These are phyloP conservation scores for Agrochola lota DNA, from an alignment of 2,888 invertebrate genomes.

Conservation along the genomic window DNA sequence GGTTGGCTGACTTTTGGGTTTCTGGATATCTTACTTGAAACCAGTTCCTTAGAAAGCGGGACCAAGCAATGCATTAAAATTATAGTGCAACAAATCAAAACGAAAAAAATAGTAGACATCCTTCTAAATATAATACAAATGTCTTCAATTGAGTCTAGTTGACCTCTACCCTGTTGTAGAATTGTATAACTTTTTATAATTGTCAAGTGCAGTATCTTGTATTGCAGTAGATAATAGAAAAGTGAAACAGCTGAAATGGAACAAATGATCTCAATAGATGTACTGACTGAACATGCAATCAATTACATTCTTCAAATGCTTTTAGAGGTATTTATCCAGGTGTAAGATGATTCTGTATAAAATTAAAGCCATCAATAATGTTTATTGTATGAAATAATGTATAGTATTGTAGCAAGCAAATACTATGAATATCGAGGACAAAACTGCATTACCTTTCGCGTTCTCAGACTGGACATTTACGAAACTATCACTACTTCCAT, in stretches of 20 bases:
- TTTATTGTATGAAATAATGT: neutral
- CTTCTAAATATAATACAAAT: constrained; percentile 22
- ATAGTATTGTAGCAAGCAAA: neutral
- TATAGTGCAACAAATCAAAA: neutral
- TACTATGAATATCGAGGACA: neutral
- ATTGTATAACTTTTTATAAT: constrained; percentile 32
- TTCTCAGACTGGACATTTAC: constrained; percentile 69
- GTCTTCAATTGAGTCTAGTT: constrained; percentile 44
- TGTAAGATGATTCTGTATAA: neutral
- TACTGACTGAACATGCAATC: constrained; percentile 36
- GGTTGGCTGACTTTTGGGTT: neutral
- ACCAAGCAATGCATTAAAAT: neutral
- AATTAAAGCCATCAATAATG: neutral
- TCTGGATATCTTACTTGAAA: neutral
- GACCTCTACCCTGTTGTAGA: constrained; percentile 19
- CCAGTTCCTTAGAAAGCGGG: no score
- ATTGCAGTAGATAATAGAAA: constrained; percentile 10
- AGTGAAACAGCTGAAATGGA: constrained; percentile 25
- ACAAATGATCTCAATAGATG: constrained; percentile 20
- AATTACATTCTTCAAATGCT: constrained; percentile 33
- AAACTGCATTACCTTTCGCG: constrained; percentile 69
- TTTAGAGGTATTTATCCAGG: neutral
- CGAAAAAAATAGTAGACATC: constrained; percentile 1
- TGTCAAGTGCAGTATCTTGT: constrained; percentile 24
- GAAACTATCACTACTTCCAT: constrained; percentile 72